Evolutionary conservation across 2,113 vertebrate genomes (phyloP).

Genomic region (Pionites leucogaster): DNA sequence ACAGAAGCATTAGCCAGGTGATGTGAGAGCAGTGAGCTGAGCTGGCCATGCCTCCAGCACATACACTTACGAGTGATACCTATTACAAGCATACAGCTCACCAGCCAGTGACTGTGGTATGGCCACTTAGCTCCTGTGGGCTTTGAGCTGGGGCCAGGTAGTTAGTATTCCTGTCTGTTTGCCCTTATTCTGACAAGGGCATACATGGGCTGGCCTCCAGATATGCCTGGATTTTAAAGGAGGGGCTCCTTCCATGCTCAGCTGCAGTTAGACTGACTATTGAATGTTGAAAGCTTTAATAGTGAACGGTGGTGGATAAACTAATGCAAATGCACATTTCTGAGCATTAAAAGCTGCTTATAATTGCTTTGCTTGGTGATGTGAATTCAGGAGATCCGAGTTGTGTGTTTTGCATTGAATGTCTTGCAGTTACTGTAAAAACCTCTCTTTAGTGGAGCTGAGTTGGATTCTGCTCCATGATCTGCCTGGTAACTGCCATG

Average conservation of each 20-base stretch:
- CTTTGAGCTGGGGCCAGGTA: neutral
- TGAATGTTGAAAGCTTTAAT: neutral
- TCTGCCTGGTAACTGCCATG: neutral
- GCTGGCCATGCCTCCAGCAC: neutral
- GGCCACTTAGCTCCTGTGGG: neutral
- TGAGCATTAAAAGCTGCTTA: neutral
- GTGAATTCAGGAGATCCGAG: neutral
- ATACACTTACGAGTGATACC: neutral
- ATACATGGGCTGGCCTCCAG: neutral
- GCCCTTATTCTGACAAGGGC: neutral
- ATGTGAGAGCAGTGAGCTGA: neutral
- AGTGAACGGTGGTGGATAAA: neutral
- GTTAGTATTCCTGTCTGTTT: neutral
- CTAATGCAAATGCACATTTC: neutral
- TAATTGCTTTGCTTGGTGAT: neutral
- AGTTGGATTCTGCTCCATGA: neutral
- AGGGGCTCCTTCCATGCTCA: neutral
- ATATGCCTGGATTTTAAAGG: neutral
- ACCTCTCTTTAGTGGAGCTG: neutral
- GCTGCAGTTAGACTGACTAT: neutral
- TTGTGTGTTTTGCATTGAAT: neutral
- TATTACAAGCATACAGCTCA: fast-evolving
- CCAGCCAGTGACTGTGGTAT: neutral
- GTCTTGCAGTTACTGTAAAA: neutral
- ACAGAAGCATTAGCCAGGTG: neutral